Evolutionary conservation across 2,888 invertebrate genomes (phyloP).

Genomic region (Conus canariensis): DNA sequence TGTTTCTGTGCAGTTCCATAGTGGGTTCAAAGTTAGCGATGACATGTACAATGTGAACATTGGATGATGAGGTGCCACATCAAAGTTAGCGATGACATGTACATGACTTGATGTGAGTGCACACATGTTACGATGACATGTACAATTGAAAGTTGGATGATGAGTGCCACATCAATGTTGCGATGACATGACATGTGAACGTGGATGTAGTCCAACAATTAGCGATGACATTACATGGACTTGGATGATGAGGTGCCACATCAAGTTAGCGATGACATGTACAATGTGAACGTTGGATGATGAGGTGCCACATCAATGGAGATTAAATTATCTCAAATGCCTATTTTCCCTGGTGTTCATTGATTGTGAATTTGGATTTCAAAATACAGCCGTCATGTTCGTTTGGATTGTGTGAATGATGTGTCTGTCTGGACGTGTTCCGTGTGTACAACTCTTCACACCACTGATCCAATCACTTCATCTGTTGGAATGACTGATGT

Average conservation of each 20-base stretch:
- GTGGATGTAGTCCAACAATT: too few species aligned
- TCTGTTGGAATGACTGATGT: too few species aligned
- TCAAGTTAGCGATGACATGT: background rate
- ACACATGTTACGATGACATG: too few species aligned
- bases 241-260: conserved; percentile 32
- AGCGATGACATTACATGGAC: too few species aligned
- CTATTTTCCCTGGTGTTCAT: background rate
- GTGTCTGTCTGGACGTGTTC: conserved; percentile 20
- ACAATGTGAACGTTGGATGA: too few species aligned
- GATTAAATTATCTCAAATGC: conserved; percentile 34
- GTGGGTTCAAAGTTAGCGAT: background rate
- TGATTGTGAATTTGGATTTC: background rate
- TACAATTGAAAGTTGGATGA: too few species aligned
- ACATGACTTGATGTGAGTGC: too few species aligned
- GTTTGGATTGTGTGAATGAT: background rate
- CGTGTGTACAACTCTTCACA: background rate
- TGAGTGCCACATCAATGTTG: too few species aligned
- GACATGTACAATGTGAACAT: background rate
- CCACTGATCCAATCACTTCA: too few species aligned
- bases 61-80: conserved; percentile 13
- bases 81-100: background rate
- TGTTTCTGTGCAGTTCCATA: background rate
- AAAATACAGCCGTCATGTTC: background rate
- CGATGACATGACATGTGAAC: too few species aligned
- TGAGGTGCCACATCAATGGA: conserved; percentile 28